These are phyloP conservation scores for Hydrophis major DNA, from an alignment of 2,797 vertebrate species.

Conservation along the genomic window DNA sequence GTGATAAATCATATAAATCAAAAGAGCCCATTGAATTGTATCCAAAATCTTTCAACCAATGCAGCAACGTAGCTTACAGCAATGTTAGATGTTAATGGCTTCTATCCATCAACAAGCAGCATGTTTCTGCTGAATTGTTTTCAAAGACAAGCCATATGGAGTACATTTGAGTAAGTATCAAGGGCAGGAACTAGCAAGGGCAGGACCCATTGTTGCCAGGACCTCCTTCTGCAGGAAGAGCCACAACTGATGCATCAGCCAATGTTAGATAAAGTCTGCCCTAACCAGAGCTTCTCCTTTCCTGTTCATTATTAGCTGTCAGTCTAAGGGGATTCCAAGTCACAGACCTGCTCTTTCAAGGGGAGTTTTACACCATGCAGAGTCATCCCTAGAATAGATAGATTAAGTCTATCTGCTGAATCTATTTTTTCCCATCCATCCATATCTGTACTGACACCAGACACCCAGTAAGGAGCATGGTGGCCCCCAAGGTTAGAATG, in stretches of 20 bases:
- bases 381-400: background rate
- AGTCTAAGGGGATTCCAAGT: background rate
- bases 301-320: background rate
- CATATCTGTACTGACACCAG: background rate
- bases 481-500: background rate
- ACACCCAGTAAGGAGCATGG: background rate
- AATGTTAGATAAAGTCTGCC: background rate
- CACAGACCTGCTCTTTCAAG: background rate
- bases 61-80: too few species aligned
- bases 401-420: background rate
- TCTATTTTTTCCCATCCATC: background rate
- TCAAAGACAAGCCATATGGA: background rate
- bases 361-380: background rate
- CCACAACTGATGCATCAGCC: background rate
- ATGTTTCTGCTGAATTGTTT: background rate
- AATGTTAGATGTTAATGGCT: background rate
- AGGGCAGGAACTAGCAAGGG: background rate
- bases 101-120: background rate
- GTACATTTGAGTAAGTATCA: background rate
- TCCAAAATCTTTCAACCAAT: background rate
- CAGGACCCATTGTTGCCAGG: background rate
- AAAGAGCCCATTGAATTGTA: background rate
- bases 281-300: background rate
- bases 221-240: background rate
- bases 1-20: background rate